Evolutionary conservation across 2,888 invertebrate genomes (phyloP), one percentile per base, ranked within the genome.

Genomic region (Atethmia centrago): DNA sequence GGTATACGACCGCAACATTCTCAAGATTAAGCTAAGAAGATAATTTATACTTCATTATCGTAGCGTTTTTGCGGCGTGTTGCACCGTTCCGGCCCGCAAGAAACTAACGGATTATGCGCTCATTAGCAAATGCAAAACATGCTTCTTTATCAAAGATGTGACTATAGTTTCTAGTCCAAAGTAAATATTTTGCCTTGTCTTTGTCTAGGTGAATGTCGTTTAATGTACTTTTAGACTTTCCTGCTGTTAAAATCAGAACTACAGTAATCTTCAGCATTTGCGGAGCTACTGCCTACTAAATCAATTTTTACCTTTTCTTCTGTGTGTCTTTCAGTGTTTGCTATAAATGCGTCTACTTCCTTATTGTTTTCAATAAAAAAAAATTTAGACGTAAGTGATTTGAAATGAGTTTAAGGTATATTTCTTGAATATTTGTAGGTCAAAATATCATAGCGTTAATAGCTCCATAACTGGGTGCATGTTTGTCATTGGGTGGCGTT

Each of bases 401-500:
- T 19, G 31, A 42, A 73, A 80, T 45, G 2, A 58, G 9, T 70
- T 40, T 12, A 19, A 19, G 45, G 0, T 51, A 51, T 16, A 69
- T 74, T 74, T 70, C 59, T 19, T 62, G 55, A 56, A 51, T 47
- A 40, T 71, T 81, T 67, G 31, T 85, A 76, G 80, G 83, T 85
- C 71, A 78, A 56, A 76, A 87, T 78, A 78, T 77, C 56, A 59
- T 64, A 74, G 14, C 64, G 53, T 69, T 77, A 77, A 75, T 71
- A 69, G 71, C 74, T 74, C 36, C 56, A 58, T 68, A 66, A 75
- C 71, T 72, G 61, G 77, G 47, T 78, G 77, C 70, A 77, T 80
- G 79, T 81, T 85, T 84, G 79, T 80, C 73, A 65, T 58, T 80
- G 82, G 83, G 79, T 81, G 80, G 82, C 62, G 74, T 70, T 72